Percentiles rank a stretch among this genome's conserved stretches.
Conservation (phyloP, 2,888 invertebrate species). For the Drosophila emarginata region DNA sequence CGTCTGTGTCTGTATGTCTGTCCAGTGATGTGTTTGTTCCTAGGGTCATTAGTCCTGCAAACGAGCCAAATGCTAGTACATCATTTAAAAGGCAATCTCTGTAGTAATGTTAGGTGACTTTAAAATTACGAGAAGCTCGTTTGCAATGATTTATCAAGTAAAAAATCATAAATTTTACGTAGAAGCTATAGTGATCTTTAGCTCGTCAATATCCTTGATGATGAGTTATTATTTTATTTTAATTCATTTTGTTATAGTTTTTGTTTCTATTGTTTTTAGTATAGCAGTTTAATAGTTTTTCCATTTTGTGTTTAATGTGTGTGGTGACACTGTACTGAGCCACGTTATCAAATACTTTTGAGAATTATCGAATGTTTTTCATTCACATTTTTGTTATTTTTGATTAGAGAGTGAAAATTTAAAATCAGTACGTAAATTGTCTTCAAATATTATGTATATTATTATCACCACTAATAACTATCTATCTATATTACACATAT, state of each 20-base stretch:
- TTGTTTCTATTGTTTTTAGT: neutral
- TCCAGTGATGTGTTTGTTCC: constrained; percentile 3
- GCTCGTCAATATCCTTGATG: neutral
- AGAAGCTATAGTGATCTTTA: neutral
- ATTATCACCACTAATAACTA: constrained; percentile 42
- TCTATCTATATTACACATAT: constrained; percentile 7
- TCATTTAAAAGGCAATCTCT: constrained; percentile 59
- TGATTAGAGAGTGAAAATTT: constrained; percentile 31
- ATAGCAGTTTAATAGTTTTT: constrained; percentile 23
- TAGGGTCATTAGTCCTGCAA: constrained; percentile 26
- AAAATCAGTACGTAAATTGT: constrained; percentile 20
- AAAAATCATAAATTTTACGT: neutral
- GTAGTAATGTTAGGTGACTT: constrained; percentile 22
- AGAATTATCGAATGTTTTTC: neutral
- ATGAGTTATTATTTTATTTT: neutral
- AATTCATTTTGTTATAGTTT: neutral
- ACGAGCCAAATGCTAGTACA: constrained; percentile 26
- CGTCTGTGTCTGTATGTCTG: constrained; percentile 4
- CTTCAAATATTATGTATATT: constrained; percentile 29
- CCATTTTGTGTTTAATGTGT: constrained; percentile 19
- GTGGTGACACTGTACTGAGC: neutral
- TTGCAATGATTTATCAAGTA: neutral
- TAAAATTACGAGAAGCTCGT: neutral
- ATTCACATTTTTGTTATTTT: constrained; percentile 25
- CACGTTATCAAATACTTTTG: neutral